Conservation (phyloP, 2,888 invertebrate species). For the Notodonta dromedarius region DNA sequence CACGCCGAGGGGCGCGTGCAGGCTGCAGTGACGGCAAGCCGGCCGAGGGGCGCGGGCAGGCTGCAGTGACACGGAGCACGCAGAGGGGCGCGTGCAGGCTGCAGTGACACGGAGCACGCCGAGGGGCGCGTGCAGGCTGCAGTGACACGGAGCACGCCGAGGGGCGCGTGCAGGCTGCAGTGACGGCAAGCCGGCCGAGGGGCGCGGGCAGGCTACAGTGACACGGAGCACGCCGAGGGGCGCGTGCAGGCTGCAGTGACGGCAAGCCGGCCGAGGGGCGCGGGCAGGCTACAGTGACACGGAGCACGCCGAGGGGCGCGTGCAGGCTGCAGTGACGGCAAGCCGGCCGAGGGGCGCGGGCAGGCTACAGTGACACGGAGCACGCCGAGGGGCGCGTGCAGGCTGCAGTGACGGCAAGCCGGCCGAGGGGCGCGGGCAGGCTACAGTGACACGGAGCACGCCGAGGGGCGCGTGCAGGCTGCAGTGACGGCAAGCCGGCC, state of each 20-base stretch:
- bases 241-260: not conserved
- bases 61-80: slow-evolving; percentile 5
- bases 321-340: not conserved
- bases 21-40: slow-evolving; percentile 8
- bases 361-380: too few species aligned
- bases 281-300: not conserved
- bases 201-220: not conserved
- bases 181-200: not conserved
- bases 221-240: not conserved
- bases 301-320: not conserved
- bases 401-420: not conserved
- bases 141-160: not conserved
- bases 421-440: not conserved
- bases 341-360: not conserved
- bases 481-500: slow-evolving; percentile 4
- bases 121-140: not conserved
- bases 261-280: not conserved
- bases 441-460: not conserved
- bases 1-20: slow-evolving; percentile 3
- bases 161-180: not conserved
- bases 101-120: not conserved
- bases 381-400: not conserved
- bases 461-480: not conserved
- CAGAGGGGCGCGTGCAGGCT: not conserved
- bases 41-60: slow-evolving; percentile 7